Percentiles rank a stretch among this genome's conserved stretches.
Conservation (phyloP, 2,113 vertebrate species). For the Callorhinus ursinus region DNA sequence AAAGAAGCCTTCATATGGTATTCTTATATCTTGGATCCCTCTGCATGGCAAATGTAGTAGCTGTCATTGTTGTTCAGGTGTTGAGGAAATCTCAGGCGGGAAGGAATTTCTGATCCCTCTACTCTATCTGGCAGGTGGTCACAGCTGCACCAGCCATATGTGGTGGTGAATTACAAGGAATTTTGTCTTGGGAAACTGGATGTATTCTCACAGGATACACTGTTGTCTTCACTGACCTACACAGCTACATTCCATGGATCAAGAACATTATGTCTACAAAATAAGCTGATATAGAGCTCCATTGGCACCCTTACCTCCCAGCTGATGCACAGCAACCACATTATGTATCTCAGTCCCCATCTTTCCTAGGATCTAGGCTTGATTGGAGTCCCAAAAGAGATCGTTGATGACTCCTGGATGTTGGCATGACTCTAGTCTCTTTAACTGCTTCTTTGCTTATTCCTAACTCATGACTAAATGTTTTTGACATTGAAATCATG, state of each 20-base stretch:
- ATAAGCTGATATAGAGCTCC: not conserved
- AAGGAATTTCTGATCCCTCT: not conserved
- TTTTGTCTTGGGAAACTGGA: slow-evolving; percentile 43
- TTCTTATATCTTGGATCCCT: not conserved
- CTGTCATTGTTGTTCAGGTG: not conserved
- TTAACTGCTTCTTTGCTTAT: not conserved
- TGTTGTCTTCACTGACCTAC: slow-evolving; percentile 38
- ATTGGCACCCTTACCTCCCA: not conserved
- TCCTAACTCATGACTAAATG: not conserved
- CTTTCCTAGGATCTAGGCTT: not conserved
- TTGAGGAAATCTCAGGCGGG: not conserved
- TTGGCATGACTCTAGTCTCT: not conserved
- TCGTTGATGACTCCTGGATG: not conserved
- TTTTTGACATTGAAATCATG: not conserved
- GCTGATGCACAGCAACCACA: not conserved
- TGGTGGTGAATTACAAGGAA: not conserved
- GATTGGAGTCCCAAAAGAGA: not conserved
- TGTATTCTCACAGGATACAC: not conserved
- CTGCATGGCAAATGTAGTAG: not conserved
- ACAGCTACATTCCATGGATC: slow-evolving; percentile 43
- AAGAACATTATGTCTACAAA: slow-evolving; percentile 17
- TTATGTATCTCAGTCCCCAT: not conserved
- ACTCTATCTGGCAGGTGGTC: not conserved
- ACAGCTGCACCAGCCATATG: slow-evolving; percentile 30
- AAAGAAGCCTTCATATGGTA: not conserved